Conservation (phyloP, 2,113 vertebrate species). For the Chaetops frenatus region DNA sequence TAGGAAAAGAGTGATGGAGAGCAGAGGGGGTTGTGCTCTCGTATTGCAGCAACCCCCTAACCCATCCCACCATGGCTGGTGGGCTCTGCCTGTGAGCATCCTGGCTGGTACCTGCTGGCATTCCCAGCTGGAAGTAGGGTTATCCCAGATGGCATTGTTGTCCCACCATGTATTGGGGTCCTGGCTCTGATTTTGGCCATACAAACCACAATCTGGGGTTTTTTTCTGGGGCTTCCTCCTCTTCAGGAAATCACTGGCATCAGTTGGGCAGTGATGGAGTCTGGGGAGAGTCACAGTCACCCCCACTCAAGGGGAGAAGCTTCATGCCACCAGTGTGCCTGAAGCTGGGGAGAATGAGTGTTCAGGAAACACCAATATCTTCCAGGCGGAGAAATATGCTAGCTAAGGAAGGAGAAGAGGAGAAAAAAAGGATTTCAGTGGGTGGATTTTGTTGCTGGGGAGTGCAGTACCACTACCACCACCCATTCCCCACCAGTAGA, state of each 20-base stretch:
- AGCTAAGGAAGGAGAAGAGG: not conserved
- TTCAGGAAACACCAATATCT: not conserved
- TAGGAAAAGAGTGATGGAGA: not conserved
- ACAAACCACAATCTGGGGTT: not conserved
- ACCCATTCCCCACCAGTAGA: accelerated
- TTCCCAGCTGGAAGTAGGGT: not conserved
- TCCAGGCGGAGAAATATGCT: not conserved
- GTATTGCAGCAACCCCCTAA: not conserved
- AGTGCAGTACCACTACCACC: not conserved
- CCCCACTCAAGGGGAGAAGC: accelerated
- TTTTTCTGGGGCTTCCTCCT: not conserved
- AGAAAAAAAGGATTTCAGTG: not conserved
- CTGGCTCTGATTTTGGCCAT: not conserved
- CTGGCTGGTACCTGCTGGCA: accelerated
- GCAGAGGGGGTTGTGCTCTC: not conserved
- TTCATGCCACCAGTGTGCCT: not conserved
- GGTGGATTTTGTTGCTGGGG: not conserved
- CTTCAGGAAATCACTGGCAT: accelerated
- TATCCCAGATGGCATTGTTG: not conserved
- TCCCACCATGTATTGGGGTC: not conserved
- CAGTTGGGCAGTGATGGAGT: accelerated
- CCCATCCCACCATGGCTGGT: not conserved
- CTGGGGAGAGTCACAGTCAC: not conserved
- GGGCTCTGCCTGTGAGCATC: not conserved
- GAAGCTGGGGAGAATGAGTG: accelerated